Evolutionary conservation across 2,797 vertebrate species (phyloP).

Genomic region (Sebastiscus albofasciatus): DNA sequence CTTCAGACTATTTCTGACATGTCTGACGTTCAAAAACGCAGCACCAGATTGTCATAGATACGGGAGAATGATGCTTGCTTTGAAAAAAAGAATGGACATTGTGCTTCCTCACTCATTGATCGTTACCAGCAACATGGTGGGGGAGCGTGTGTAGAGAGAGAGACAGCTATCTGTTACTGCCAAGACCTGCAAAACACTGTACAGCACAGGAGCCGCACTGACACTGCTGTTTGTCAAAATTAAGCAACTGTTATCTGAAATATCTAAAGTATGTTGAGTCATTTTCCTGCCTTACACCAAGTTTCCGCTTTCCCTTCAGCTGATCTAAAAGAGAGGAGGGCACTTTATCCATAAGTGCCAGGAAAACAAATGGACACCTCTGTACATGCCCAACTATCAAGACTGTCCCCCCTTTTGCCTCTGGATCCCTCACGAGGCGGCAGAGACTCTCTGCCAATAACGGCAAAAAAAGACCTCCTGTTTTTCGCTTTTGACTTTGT

Average conservation of each 20-base stretch:
- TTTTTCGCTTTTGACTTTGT: conserved; percentile 79
- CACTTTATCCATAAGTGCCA: conserved; percentile 78
- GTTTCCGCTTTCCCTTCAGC: conserved; percentile 86
- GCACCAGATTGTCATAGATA: conserved; percentile 45
- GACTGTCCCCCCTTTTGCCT: conserved; percentile 75
- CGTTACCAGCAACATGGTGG: conserved; percentile 55
- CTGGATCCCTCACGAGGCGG: conserved; percentile 64
- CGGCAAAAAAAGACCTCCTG: conserved; percentile 66
- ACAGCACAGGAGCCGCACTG: conserved; percentile 48
- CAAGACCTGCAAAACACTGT: conserved; percentile 38
- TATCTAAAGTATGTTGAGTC: conserved; percentile 71
- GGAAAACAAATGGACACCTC: conserved; percentile 81
- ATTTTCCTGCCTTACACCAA: conserved; percentile 82
- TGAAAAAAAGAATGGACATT: conserved; percentile 50
- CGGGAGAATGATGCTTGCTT: conserved; percentile 32
- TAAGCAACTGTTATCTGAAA: conserved; percentile 62
- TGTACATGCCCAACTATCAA: conserved; percentile 83
- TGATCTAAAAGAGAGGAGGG: conserved; percentile 83
- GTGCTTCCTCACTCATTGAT: conserved; percentile 55
- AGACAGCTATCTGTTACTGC: conserved; percentile 60
- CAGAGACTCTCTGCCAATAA: conserved; percentile 70
- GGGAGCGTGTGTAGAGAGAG: conserved; percentile 40
- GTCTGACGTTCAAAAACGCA: conserved; percentile 53
- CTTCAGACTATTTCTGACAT: conserved; percentile 29
- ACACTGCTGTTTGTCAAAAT: conserved; percentile 49